Percentiles rank a stretch among this genome's conserved stretches.
Evolutionary conservation across 2,113 vertebrate genomes (phyloP).

Genomic region (Phocoena sinus): DNA sequence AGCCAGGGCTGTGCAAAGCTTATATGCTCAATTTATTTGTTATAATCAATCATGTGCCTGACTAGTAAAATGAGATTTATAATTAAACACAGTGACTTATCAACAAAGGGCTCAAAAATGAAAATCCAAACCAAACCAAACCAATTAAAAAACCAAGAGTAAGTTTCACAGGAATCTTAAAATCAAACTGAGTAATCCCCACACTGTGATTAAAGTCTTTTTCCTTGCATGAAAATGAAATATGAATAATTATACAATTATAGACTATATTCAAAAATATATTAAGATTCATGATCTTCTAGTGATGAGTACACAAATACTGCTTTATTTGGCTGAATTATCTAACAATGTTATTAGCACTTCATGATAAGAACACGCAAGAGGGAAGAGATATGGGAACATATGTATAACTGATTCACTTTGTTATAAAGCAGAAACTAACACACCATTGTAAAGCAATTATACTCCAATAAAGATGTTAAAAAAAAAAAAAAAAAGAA

Average conservation of each 20-base stretch:
- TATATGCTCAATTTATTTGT: background rate
- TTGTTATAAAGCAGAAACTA: too few species aligned
- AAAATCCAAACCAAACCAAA: slow-evolving; percentile 20
- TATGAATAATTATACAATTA: background rate
- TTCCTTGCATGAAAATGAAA: background rate
- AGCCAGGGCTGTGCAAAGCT: background rate
- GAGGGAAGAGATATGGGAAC: too few species aligned
- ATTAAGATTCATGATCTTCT: background rate
- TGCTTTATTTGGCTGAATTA: background rate
- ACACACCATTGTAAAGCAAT: too few species aligned
- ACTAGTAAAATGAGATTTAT: slow-evolving; percentile 25
- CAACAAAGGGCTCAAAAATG: background rate
- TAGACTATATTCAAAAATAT: background rate
- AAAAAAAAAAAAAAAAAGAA: background rate
- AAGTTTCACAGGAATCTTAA: slow-evolving; percentile 4
- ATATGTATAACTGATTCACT: too few species aligned
- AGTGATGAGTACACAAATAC: background rate
- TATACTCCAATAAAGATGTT: too few species aligned
- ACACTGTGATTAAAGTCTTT: background rate
- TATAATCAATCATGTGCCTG: background rate
- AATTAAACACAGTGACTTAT: slow-evolving; percentile 9
- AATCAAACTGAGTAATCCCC: slow-evolving; percentile 2
- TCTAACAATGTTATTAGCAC: background rate
- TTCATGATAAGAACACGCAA: background rate
- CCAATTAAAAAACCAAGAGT: background rate